A percentile compares a stretch with the other conserved stretches of the same genome.
phyloP scores from a whole-genome alignment of 2,797 vertebrate species.

The Lutjanus campechanus region DNA sequence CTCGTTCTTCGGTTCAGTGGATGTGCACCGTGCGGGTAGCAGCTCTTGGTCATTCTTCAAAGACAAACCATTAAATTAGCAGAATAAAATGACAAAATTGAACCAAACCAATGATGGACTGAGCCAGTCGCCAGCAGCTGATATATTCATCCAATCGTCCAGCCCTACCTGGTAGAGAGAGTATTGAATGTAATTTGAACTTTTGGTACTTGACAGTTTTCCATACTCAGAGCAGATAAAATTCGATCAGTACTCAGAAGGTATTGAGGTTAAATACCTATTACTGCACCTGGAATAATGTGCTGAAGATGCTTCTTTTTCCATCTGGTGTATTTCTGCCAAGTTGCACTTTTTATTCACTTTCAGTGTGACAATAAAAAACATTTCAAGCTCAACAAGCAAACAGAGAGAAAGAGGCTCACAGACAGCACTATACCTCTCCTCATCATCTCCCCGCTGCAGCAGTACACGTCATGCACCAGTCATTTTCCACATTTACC shows the following conservation, averaged over 20 bases:
- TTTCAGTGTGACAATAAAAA: slow-evolving; percentile 16
- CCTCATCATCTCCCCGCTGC: slow-evolving; percentile 11
- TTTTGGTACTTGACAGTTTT: background rate
- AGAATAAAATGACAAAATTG: too few relatives aligned
- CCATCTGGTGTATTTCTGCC: slow-evolving; percentile 1
- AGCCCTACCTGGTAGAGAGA: too few relatives aligned
- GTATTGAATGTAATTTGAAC: background rate
- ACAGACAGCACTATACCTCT: background rate
- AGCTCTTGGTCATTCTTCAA: too few relatives aligned
- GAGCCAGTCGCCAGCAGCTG: too few relatives aligned
- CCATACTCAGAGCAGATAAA: background rate
- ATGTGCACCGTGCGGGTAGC: too few relatives aligned
- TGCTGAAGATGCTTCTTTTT: slow-evolving; percentile 1
- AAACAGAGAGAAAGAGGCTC: slow-evolving; percentile 5
- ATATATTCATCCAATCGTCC: too few relatives aligned
- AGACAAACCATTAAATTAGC: too few relatives aligned
- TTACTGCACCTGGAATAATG: background rate
- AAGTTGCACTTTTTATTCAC: slow-evolving; percentile 14
- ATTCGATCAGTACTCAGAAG: background rate
- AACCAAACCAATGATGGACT: too few relatives aligned
- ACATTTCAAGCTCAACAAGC: slow-evolving; percentile 18
- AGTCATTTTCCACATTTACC: slow-evolving; percentile 15
- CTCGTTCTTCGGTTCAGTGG: too few relatives aligned
- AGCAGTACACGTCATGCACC: slow-evolving; percentile 9
- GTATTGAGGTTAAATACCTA: background rate